phyloP scores from a whole-genome alignment of 2,797 vertebrate species.

The Lutra lutra region DNA sequence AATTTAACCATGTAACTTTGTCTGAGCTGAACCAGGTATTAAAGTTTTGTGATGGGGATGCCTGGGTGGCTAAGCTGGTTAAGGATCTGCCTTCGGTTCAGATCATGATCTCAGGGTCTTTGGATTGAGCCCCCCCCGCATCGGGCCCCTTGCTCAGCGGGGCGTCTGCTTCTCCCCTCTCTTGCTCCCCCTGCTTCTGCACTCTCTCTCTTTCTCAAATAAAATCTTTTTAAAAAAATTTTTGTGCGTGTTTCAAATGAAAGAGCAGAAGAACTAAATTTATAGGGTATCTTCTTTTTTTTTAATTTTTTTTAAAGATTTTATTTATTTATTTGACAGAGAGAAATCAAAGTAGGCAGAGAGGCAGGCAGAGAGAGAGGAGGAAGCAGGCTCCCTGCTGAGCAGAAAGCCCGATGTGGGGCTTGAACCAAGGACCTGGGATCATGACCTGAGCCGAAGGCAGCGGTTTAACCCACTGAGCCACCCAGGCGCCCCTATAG shows the following conservation, averaged over 20 bases:
- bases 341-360: too few species aligned
- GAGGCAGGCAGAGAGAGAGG: too few species aligned
- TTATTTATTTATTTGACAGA: too few species aligned
- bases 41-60: fast-evolving
- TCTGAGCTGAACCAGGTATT: neutral
- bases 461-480: too few species aligned
- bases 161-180: neutral
- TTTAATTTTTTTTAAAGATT: too few species aligned
- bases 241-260: neutral
- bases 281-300: neutral
- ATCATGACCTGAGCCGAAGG: too few species aligned
- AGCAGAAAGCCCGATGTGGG: too few species aligned
- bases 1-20: neutral
- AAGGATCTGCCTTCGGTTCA: neutral
- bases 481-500: too few species aligned
- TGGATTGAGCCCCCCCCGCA: fast-evolving
- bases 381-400: too few species aligned
- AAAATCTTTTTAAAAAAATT: neutral
- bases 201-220: neutral
- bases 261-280: neutral
- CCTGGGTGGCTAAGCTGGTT: neutral
- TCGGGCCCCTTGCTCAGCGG: neutral
- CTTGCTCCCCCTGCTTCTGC: neutral
- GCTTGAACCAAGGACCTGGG: too few species aligned
- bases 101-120: neutral